These are phyloP conservation scores for Halotydeus destructor DNA, from an alignment of 1,140 invertebrate genomes.

Conservation along the genomic window DNA sequence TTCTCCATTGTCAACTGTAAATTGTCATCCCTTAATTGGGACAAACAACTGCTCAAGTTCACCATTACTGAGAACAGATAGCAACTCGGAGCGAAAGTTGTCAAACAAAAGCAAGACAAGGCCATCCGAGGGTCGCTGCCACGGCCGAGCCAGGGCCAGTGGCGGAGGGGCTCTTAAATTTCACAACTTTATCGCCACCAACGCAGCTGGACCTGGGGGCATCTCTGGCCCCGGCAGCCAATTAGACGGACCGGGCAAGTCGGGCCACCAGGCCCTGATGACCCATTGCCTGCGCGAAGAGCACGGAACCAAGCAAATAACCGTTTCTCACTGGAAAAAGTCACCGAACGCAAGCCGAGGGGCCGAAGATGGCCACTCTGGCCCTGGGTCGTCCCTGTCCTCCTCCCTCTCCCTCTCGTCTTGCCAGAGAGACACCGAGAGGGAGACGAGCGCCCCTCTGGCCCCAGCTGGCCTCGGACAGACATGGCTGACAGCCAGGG, in stretches of 20 bases:
- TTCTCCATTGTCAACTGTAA: no score
- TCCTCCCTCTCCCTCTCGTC: no score
- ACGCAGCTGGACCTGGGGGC: conserved; percentile 1
- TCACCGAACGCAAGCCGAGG: not conserved
- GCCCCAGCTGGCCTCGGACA: not conserved
- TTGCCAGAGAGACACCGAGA: not conserved
- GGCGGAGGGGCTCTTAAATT: conserved; percentile 13
- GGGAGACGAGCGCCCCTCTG: not conserved
- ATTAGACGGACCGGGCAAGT: not conserved
- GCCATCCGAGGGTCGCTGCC: no score
- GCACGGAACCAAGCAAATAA: conserved; percentile 20
- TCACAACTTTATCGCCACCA: conserved; percentile 14
- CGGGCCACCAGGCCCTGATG: not conserved
- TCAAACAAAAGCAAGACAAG: no score
- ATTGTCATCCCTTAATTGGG: no score
- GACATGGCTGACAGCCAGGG: no score
- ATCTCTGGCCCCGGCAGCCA: not conserved
- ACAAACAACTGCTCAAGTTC: no score
- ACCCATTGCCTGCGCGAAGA: conserved; percentile 16
- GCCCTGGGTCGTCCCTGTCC: not conserved
- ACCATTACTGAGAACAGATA: no score
- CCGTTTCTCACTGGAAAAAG: conserved; percentile 16
- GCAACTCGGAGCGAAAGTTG: no score
- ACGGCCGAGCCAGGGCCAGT: no score
- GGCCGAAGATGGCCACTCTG: not conserved